These are phyloP conservation scores for Guaruba guarouba DNA, from an alignment of 2,113 vertebrate species.

Conservation along the genomic window DNA sequence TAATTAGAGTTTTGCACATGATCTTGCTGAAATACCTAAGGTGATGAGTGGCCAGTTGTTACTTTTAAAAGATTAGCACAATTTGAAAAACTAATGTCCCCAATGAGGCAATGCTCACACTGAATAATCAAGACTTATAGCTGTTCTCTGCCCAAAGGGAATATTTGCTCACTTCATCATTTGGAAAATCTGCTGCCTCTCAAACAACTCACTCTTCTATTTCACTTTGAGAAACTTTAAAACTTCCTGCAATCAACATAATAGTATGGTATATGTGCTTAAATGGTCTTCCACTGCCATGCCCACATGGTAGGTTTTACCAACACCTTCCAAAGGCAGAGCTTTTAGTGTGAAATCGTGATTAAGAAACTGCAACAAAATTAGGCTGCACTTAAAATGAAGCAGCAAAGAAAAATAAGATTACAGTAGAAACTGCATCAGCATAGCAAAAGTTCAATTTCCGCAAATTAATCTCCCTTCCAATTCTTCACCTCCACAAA, in stretches of 20 bases:
- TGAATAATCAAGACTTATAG: slow-evolving; percentile 74
- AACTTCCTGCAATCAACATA: slow-evolving; percentile 26
- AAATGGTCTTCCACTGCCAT: not conserved
- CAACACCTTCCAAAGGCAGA: not conserved
- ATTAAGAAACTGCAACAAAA: not conserved
- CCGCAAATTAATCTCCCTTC: not conserved
- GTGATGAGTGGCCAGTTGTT: slow-evolving; percentile 75
- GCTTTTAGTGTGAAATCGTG: not conserved
- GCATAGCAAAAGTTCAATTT: not conserved
- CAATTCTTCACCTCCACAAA: not conserved
- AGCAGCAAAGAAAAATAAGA: not conserved
- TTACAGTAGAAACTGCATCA: not conserved
- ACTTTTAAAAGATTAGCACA: slow-evolving; percentile 74
- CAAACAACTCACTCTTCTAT: slow-evolving; percentile 58
- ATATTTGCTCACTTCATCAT: slow-evolving; percentile 71
- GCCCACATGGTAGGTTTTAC: not conserved
- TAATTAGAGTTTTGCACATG: slow-evolving; percentile 73
- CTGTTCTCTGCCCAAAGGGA: slow-evolving; percentile 63
- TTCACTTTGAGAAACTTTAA: slow-evolving; percentile 70
- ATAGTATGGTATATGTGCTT: not conserved
- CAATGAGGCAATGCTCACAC: slow-evolving; percentile 65
- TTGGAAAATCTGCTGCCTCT: slow-evolving; percentile 71
- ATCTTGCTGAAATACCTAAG: slow-evolving; percentile 70
- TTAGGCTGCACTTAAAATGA: not conserved
- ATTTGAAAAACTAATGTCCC: slow-evolving; percentile 74